Conservation (phyloP, 2,113 vertebrate genomes). For the Poeciliopsis prolifica region DNA sequence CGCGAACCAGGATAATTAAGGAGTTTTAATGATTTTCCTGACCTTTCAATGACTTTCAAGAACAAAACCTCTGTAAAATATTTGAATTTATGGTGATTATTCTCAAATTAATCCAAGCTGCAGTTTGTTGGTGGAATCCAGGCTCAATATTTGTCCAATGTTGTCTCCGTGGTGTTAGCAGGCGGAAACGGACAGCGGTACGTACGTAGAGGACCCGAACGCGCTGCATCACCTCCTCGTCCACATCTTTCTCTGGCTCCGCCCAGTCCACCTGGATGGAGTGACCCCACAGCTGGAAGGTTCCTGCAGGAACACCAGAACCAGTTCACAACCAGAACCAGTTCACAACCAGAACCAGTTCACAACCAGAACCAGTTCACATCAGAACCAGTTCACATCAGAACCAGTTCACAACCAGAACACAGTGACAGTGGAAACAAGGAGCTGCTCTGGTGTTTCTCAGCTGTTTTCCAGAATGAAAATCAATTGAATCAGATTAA, state of each 20-base stretch:
- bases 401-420: background rate
- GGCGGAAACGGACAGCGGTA: background rate
- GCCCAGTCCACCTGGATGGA: slow-evolving; percentile 96
- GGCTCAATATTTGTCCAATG: too few relatives aligned
- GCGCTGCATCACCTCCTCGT: slow-evolving; percentile 92
- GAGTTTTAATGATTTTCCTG: too few relatives aligned
- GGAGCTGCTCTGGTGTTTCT: background rate
- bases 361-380: too few relatives aligned
- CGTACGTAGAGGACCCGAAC: slow-evolving; percentile 89
- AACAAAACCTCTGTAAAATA: too few relatives aligned
- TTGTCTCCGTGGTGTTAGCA: too few relatives aligned
- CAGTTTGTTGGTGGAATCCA: background rate
- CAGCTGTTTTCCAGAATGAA: background rate
- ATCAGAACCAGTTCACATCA: background rate
- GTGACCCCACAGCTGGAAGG: slow-evolving; percentile 91
- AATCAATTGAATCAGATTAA: background rate
- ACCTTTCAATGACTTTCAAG: too few relatives aligned
- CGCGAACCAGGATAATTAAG: too few relatives aligned
- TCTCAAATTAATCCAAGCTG: background rate
- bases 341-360: background rate
- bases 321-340: too few relatives aligned
- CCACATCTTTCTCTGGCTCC: slow-evolving; percentile 90
- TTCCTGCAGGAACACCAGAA: slow-evolving; percentile 74
- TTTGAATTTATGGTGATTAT: background rate
- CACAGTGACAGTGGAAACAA: background rate